phyloP scores from a whole-genome alignment of 2,888 invertebrate species.

The Alitta virens region DNA sequence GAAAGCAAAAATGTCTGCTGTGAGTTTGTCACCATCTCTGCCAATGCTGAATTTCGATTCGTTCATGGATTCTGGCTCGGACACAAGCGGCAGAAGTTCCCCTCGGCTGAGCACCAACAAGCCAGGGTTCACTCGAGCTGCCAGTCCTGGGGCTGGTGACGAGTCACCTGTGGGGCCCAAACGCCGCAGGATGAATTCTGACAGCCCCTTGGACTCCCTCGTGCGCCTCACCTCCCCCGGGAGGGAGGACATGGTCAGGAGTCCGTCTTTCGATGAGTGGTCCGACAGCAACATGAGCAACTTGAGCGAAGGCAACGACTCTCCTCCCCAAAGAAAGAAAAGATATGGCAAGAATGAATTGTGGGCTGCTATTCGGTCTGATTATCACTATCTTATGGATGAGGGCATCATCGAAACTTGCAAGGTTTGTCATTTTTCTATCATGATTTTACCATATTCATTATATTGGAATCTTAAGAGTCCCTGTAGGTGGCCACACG shows the following conservation, averaged over 20 bases:
- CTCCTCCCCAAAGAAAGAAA: neutral
- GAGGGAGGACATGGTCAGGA: neutral
- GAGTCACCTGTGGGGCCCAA: constrained; percentile 10
- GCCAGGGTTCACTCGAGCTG: constrained; percentile 6
- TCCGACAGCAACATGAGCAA: constrained; percentile 14
- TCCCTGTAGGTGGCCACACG: too few relatives aligned
- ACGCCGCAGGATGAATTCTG: constrained; percentile 13
- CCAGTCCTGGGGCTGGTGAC: constrained; percentile 5
- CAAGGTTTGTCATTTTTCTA: too few relatives aligned
- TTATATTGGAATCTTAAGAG: too few relatives aligned
- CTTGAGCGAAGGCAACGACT: neutral
- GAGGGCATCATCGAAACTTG: constrained; percentile 88
- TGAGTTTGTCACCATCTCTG: too few relatives aligned
- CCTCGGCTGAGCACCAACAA: neutral
- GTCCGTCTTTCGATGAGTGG: constrained; percentile 8
- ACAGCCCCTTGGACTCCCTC: constrained; percentile 9
- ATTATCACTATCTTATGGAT: constrained; percentile 94
- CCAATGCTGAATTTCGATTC: too few relatives aligned
- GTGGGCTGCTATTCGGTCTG: constrained; percentile 85
- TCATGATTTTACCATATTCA: too few relatives aligned
- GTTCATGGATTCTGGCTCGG: too few relatives aligned
- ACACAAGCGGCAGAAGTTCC: constrained; percentile 4
- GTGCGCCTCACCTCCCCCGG: neutral
- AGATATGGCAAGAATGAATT: constrained; percentile 64
- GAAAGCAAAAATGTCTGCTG: too few relatives aligned